Base-by-base conservation (phyloP, 2,113 vertebrate genomes). In the Nannobrachium achirus region DNA sequence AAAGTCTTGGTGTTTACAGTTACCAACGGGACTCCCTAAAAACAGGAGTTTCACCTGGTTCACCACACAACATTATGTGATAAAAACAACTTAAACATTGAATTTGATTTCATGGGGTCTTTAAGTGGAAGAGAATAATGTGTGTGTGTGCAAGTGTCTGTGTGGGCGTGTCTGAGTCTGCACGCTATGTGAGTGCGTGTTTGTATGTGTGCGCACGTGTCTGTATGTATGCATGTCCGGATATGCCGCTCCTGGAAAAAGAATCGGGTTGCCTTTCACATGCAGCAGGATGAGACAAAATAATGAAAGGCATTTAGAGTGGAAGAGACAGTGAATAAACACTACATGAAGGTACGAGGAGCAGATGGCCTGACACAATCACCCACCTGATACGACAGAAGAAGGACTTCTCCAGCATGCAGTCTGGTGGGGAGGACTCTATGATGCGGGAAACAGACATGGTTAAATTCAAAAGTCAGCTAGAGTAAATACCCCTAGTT, bases 361-460 rank as follows among this genome's bases (percentile, higher is more conserved):
- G 74, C 87, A 91, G 86, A 84, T 89, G 88, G 88, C 39, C 25
- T 33, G 56, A 38, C 53, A 50, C 44, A 48, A 4, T 19, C 18
- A 83, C 93, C 89, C 81, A 99, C 97, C 97, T 94, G 86, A 98
- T 94, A 2, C 96, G 96, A 81, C 97, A 99, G 82, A 98, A 99
- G 86, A 99, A 98, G 7, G 96, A 97, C 59, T 99, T 99, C 84
- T 98, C 96, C 80, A 95, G 95, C 84, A 94, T 90, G 85, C 93
- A 95, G 16, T 98, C 97, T 18, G 93, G 91, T 1, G 92, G 87
- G 4, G 94, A 94, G n/a, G 94, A 93, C 73, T 97, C 96, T 99
- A 48, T 51, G 80, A 82, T 2, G 13, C 25, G 73, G 11, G 3
- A 46, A 60, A 68, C 69, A 64, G 73, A 10, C 80, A 82, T 10